A percentile compares a stretch with the other conserved stretches of the same genome.
phyloP scores from a whole-genome alignment of 2,888 invertebrate species.

The Eucera pruinosa region DNA sequence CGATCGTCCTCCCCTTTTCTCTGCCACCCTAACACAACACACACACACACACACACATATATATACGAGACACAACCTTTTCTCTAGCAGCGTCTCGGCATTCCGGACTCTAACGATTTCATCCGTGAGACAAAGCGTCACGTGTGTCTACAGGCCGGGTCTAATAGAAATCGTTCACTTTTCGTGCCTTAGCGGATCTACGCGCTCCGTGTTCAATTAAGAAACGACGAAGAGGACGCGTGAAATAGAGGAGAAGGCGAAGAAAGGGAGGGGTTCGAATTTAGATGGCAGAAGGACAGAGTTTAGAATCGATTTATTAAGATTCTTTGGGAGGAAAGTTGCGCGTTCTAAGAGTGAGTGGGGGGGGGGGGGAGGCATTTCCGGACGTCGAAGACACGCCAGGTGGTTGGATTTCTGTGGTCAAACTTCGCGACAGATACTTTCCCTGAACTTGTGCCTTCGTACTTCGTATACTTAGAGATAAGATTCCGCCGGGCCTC shows the following conservation, averaged over 20 bases:
- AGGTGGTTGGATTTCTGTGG: slow-evolving; percentile 25
- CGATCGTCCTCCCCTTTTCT: not conserved
- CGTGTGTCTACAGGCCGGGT: not conserved
- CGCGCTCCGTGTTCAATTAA: slow-evolving; percentile 6
- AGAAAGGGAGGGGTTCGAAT: not conserved
- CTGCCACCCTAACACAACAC: not conserved
- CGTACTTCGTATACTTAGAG: slow-evolving; percentile 50
- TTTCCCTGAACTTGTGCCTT: slow-evolving; percentile 55
- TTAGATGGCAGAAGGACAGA: not conserved
- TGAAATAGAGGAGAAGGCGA: not conserved
- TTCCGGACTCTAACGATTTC: slow-evolving; percentile 29
- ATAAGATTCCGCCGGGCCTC: slow-evolving; percentile 51
- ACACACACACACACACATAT: no score
- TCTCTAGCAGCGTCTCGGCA: slow-evolving; percentile 1
- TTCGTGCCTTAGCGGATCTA: slow-evolving; percentile 50
- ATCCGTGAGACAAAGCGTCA: not conserved
- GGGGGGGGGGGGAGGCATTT: slow-evolving; percentile 12
- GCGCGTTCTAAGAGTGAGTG: no score
- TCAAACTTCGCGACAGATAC: slow-evolving; percentile 15
- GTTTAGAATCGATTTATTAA: no score
- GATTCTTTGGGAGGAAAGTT: no score
- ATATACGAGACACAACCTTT: not conserved
- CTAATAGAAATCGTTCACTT: slow-evolving; percentile 9
- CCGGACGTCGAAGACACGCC: slow-evolving; percentile 1
- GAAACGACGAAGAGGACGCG: no score